Evolutionary conservation across 2,797 vertebrate species (phyloP).

Genomic region (Yasuhikotakia modesta): DNA sequence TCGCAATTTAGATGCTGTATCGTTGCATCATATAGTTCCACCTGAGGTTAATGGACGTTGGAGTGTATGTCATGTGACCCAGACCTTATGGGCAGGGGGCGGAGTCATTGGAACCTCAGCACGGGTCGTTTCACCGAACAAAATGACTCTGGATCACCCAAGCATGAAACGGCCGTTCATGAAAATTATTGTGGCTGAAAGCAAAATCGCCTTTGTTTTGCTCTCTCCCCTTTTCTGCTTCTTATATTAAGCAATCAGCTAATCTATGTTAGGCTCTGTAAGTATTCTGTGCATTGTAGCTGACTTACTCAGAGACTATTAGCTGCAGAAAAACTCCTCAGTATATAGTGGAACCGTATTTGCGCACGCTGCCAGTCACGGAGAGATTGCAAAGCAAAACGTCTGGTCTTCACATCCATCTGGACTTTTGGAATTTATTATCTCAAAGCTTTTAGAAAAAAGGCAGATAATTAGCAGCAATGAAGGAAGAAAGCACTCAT

Average conservation of each 20-base stretch:
- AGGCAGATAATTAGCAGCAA: slow-evolving; percentile 53
- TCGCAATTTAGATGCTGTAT: slow-evolving; percentile 9
- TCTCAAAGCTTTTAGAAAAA: slow-evolving; percentile 48
- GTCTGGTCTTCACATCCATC: slow-evolving; percentile 31
- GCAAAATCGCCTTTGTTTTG: slow-evolving; percentile 63
- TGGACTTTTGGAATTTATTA: slow-evolving; percentile 54
- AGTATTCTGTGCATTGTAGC: neutral
- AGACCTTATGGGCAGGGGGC: neutral
- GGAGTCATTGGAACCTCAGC: slow-evolving; percentile 19
- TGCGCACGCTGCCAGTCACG: slow-evolving; percentile 10
- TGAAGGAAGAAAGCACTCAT: slow-evolving; percentile 53
- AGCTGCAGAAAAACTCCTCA: neutral
- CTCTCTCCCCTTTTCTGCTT: slow-evolving; percentile 26
- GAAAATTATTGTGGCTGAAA: slow-evolving; percentile 73
- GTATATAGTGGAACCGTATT: neutral
- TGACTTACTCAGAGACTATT: neutral
- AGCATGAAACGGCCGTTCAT: slow-evolving; percentile 72
- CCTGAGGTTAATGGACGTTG: slow-evolving; percentile 20
- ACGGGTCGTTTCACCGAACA: slow-evolving; percentile 40
- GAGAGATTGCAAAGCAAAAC: slow-evolving; percentile 25
- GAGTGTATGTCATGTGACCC: slow-evolving; percentile 41
- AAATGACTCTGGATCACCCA: slow-evolving; percentile 64
- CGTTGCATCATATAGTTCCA: slow-evolving; percentile 2
- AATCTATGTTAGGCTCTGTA: slow-evolving; percentile 32
- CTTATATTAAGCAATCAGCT: slow-evolving; percentile 57